Base-by-base conservation (phyloP, 2,797 vertebrate genomes). In the Hipposideros larvatus region DNA sequence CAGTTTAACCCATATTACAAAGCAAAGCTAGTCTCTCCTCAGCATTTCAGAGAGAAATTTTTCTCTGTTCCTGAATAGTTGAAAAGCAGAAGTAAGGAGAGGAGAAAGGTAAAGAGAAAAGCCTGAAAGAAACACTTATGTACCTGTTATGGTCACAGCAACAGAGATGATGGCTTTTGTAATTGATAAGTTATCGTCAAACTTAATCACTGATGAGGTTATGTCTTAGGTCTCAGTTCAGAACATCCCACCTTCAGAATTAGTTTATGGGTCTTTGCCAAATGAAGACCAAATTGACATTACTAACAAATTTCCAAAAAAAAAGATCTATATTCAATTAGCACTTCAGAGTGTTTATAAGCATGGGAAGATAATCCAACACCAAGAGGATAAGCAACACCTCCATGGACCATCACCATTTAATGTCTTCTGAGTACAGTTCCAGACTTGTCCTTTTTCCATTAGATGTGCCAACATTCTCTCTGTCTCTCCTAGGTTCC, bases 31-130 rank as follows among this genome's bases (percentile, higher is more conserved):
- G 28, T 2, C 19, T 95, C 68, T 82, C 18, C 10, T 79, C 16
- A 55, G 43, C 5, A 89, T 93, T 96, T 94, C 70, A 87, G 59
- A 1, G 65, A 86, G 86, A 87, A 77, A 86, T 86, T 55, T 68
- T 8, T 91, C 24, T 79, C 59, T 51, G 11, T 78, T 91, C 92
- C 24, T 61, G 21, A 92, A 71, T 65, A 11, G 19, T 34, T 91
- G n/a, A 82, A 80, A 83, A 89, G 22, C 3, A 82, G 51, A 16
- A 73, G 22, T 53, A 79, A 78, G 74, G 51, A 74, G 16, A 63
- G 31, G 15, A 79, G n/a, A 90, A 66, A 53, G 13, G 7, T 65
- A 18, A 84, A 66, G 34, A 48, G 46, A 94, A 93, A 75, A 80
- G 2, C 28, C 51, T 9, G 5, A 19, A 11, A 37, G 26, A 80